A percentile compares a stretch with the other conserved stretches of the same genome.
Conservation (phyloP, 2,113 vertebrate genomes). For the Anoura caudifer region DNA sequence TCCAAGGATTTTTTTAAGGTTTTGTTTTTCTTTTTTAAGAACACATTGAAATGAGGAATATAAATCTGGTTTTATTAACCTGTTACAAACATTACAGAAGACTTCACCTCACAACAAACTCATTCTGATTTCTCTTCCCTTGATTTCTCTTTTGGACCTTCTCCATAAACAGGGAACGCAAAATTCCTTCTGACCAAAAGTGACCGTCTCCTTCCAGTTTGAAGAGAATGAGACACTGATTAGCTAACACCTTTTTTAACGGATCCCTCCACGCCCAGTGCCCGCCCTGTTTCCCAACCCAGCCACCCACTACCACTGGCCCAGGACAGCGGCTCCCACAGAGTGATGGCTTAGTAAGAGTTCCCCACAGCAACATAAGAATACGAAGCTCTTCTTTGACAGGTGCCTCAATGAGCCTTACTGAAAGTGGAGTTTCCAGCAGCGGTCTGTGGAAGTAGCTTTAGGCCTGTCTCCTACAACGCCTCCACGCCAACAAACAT, state of each 20-base stretch:
- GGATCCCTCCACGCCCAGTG: background rate
- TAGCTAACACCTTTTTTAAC: background rate
- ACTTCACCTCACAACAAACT: conserved; percentile 25
- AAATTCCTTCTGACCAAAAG: conserved; percentile 16
- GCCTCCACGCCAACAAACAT: background rate
- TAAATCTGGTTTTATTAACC: conserved; percentile 39
- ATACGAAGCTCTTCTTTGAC: background rate
- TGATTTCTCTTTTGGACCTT: background rate
- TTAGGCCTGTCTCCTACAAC: background rate
- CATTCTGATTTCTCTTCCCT: background rate
- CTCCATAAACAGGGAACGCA: background rate
- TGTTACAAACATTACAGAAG: background rate
- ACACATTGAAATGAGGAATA: background rate
- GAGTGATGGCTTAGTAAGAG: background rate
- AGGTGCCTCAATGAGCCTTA: background rate
- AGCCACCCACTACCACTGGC: background rate
- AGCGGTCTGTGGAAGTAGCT: background rate
- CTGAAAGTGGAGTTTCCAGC: background rate
- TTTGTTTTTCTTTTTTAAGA: background rate
- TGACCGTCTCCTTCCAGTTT: background rate
- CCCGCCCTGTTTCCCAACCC: background rate
- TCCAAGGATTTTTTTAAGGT: background rate
- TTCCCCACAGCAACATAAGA: background rate
- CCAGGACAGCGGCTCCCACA: background rate
- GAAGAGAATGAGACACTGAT: background rate